phyloP scores from a whole-genome alignment of 2,113 vertebrate species.

The Collichthys lucidus region DNA sequence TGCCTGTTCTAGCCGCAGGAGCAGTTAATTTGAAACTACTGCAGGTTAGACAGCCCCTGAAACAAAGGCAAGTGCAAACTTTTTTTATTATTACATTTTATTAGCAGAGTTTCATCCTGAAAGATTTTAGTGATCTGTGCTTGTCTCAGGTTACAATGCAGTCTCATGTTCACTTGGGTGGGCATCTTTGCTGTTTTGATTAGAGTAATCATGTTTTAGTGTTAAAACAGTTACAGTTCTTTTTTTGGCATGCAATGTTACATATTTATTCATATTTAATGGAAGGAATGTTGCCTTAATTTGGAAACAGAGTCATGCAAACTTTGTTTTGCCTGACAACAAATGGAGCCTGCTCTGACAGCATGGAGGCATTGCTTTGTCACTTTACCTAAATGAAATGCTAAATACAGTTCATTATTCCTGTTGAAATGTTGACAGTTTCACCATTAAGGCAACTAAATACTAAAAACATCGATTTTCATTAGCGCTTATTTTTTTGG shows the following conservation, averaged over 20 bases:
- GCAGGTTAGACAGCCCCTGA: neutral
- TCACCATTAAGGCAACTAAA: neutral
- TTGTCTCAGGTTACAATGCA: neutral
- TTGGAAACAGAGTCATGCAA: too few relatives aligned
- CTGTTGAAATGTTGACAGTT: neutral
- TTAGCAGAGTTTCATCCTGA: too few relatives aligned
- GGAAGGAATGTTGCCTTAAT: too few relatives aligned
- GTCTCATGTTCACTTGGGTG: neutral
- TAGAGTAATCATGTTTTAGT: neutral
- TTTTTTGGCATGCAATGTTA: too few relatives aligned
- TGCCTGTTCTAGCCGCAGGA: neutral
- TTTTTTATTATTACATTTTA: neutral
- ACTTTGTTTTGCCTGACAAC: neutral
- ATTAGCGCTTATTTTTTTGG: too few relatives aligned
- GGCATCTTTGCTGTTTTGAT: neutral
- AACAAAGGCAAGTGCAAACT: neutral
- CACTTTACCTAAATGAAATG: neutral
- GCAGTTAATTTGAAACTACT: neutral
- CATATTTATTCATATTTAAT: neutral
- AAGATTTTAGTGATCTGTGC: neutral
- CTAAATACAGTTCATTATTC: neutral
- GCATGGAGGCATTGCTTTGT: neutral
- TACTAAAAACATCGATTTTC: neutral
- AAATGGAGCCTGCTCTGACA: neutral
- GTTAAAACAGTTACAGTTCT: neutral